These are phyloP conservation scores for Aplocera efformata DNA, from an alignment of 2,888 invertebrate genomes.

Conservation along the genomic window DNA sequence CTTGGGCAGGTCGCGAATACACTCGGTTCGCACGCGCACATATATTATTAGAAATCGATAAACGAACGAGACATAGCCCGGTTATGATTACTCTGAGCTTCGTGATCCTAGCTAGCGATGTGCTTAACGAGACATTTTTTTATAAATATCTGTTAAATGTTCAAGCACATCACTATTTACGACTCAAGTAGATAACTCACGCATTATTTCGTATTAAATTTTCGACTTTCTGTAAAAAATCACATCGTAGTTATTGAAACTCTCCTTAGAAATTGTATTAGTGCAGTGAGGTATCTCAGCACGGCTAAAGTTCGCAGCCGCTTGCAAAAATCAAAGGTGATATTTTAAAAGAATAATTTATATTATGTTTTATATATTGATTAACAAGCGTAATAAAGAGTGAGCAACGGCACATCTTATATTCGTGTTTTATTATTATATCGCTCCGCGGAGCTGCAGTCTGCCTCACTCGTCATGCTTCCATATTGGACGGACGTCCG, in stretches of 20 bases:
- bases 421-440: constrained; percentile 62
- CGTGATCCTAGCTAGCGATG: constrained; percentile 16
- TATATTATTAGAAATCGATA: too few species aligned
- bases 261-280: constrained; percentile 4
- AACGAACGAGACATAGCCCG: not conserved
- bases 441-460: too few species aligned
- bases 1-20: too few species aligned
- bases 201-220: too few species aligned
- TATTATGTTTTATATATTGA: constrained; percentile 76
- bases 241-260: too few species aligned
- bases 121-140: constrained; percentile 19
- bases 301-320: constrained; percentile 40
- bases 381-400: constrained; percentile 80
- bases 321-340: constrained; percentile 63
- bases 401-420: constrained; percentile 77
- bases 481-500: too few species aligned
- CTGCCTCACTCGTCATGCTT: too few species aligned
- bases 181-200: not conserved
- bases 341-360: constrained; percentile 72
- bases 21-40: too few species aligned
- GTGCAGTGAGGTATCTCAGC: not conserved
- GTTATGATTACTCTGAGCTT: constrained; percentile 7
- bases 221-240: too few species aligned
- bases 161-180: constrained; percentile 20
- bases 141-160: constrained; percentile 18